phyloP scores from a whole-genome alignment of 2,797 vertebrate species.

The Xenopus petersii region DNA sequence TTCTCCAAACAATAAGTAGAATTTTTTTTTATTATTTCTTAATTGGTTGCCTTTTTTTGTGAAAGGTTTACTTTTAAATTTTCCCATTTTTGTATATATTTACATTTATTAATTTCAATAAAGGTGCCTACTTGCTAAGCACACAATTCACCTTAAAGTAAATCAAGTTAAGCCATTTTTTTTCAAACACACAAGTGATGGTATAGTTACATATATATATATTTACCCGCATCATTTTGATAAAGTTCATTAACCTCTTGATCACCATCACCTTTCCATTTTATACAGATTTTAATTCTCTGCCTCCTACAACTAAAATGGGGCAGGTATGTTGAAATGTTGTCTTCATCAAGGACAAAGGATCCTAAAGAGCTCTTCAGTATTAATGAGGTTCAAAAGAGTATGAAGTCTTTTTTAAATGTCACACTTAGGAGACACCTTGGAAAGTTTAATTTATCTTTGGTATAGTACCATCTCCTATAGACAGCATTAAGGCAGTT shows the following conservation, averaged over 20 bases:
- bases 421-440: slow-evolving; percentile 60
- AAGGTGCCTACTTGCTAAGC: slow-evolving; percentile 85
- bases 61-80: slow-evolving; percentile 53
- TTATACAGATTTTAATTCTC: background rate
- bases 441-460: slow-evolving; percentile 18
- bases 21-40: background rate
- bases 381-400: background rate
- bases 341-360: slow-evolving; percentile 54
- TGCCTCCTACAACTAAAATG: slow-evolving; percentile 32
- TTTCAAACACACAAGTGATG: slow-evolving; percentile 63
- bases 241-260: slow-evolving; percentile 52
- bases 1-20: background rate
- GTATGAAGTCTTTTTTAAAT: slow-evolving; percentile 46
- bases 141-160: slow-evolving; percentile 78
- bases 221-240: slow-evolving; percentile 83
- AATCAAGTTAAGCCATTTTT: slow-evolving; percentile 69
- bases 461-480: slow-evolving; percentile 61
- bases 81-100: slow-evolving; percentile 41
- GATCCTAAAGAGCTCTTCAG: background rate
- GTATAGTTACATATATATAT: slow-evolving; percentile 63
- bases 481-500: slow-evolving; percentile 90
- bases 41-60: slow-evolving; percentile 1
- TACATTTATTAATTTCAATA: slow-evolving; percentile 62
- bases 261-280: background rate
- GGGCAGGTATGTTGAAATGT: slow-evolving; percentile 57